Evolutionary conservation across 2,888 invertebrate species (phyloP).

Genomic region (Zhuqinia jingwanae): DNA sequence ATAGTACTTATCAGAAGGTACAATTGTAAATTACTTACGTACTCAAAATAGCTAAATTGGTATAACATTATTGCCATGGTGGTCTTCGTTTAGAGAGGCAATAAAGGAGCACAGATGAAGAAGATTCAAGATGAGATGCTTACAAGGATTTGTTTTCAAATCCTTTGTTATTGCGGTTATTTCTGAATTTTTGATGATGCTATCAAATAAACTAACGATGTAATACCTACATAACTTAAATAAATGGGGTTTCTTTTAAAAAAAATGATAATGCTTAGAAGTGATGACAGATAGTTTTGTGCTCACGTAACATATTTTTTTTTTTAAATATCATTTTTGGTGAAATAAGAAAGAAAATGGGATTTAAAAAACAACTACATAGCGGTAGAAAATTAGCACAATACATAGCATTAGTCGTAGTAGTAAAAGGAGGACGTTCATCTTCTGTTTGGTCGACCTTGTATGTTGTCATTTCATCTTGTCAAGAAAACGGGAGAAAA

Average conservation of each 20-base stretch:
- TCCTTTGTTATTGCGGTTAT: not conserved
- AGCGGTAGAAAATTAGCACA: constrained; percentile 5
- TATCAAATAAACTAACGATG: no score
- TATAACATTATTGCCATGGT: no score
- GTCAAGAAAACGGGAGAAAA: not conserved
- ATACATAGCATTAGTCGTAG: no score
- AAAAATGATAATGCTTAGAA: not conserved
- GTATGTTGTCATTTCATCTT: constrained; percentile 14
- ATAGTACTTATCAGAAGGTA: no score
- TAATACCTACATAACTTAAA: no score
- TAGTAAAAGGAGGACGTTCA: constrained; percentile 26
- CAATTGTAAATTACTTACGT: no score
- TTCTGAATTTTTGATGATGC: not conserved
- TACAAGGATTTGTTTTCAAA: not conserved
- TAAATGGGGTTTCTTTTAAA: not conserved
- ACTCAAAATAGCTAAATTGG: no score
- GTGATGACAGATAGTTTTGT: constrained; percentile 30
- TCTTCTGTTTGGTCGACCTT: constrained; percentile 34
- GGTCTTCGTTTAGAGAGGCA: not conserved
- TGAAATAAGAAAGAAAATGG: not conserved
- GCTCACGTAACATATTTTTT: constrained; percentile 30
- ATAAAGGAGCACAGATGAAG: constrained; percentile 8
- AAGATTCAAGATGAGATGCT: constrained; percentile 27
- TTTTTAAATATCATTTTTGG: not conserved
- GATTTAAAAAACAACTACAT: not conserved